Evolutionary conservation across 2,797 vertebrate genomes (phyloP).

Genomic region (Micropoecilia bifurca): DNA sequence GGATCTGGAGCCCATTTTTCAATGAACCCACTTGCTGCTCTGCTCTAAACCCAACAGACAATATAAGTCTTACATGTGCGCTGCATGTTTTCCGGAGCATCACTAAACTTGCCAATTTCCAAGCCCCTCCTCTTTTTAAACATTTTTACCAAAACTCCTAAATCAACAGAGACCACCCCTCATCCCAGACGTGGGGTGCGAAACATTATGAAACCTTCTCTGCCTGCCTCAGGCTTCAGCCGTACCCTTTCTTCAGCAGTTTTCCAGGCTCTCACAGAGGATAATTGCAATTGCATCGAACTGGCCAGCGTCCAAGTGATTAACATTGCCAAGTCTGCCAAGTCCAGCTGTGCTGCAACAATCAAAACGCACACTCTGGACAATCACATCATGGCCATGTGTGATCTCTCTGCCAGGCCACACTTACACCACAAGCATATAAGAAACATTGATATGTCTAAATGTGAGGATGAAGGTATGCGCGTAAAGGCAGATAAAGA

Average conservation of each 20-base stretch:
- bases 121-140: slow-evolving; percentile 10
- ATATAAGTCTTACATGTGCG: neutral
- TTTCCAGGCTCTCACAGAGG: slow-evolving; percentile 48
- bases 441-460: slow-evolving; percentile 18
- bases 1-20: slow-evolving; percentile 25
- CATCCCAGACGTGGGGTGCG: slow-evolving; percentile 34
- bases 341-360: slow-evolving; percentile 62
- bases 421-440: neutral
- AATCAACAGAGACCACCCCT: slow-evolving; percentile 39
- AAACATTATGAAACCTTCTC: slow-evolving; percentile 48
- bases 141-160: slow-evolving; percentile 23
- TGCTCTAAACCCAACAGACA: slow-evolving; percentile 9
- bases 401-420: slow-evolving; percentile 29
- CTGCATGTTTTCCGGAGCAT: slow-evolving; percentile 6
- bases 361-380: slow-evolving; percentile 65
- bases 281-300: slow-evolving; percentile 70
- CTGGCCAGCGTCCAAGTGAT: slow-evolving; percentile 62
- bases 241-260: slow-evolving; percentile 40
- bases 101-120: slow-evolving; percentile 24
- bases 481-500: neutral
- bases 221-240: slow-evolving; percentile 35
- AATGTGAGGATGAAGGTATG: slow-evolving; percentile 4
- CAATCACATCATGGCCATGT: slow-evolving; percentile 49
- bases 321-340: slow-evolving; percentile 55
- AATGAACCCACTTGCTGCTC: slow-evolving; percentile 33